Base-by-base conservation (phyloP, 1,140 invertebrate genomes). In the Bombus waltoni region DNA sequence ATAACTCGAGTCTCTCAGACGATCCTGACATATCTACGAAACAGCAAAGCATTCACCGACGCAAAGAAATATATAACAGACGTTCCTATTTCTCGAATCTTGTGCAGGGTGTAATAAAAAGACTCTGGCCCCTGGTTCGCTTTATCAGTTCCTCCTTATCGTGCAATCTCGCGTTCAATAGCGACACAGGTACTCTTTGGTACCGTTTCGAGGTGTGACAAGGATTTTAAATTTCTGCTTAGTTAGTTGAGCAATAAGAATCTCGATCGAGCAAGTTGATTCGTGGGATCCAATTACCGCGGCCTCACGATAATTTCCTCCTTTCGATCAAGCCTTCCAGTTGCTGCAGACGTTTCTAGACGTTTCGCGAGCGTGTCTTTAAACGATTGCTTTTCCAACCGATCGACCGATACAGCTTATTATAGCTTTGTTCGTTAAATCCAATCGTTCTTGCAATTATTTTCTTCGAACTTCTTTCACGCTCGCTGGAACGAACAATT, bases 221-320 rank as follows among this genome's bases (percentile, higher is more conserved):
- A 44, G 10, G 76, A 66, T 79, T 47, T 66, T 38, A 79, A 28
- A 22, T 78, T 78, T 79, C 77, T 68, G 28, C 42, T 79, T 47
- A 25, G 10, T 79, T 47, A 25, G 18, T 6, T 28, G 44, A 57
- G 47, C 32, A 72, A 81, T 25, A 47, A 28, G 32, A 68, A 80
- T 80, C 78, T 38, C 66, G 66, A 38, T 59, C 53, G 32, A 32
- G 13, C 40, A 13, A 35, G 44, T 80, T 22, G 65, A 80, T 57
- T 78, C 38, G 5, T 18, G 38, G 15, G 40, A 65, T 65, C 44
- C 44, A 80, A 71, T 80, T 80, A 80, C 15, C 35, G 35, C 3
- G 32, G 18, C 32, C 6, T 28, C 32, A 1, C 77, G 2, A 32
- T 70, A 79, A 79, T 80, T 47, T 71, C 66, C 44, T 71, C 71